These are phyloP conservation scores for Scelioninae gen. 1 DNA, from an alignment of 2,888 invertebrate species.

Conservation along the genomic window DNA sequence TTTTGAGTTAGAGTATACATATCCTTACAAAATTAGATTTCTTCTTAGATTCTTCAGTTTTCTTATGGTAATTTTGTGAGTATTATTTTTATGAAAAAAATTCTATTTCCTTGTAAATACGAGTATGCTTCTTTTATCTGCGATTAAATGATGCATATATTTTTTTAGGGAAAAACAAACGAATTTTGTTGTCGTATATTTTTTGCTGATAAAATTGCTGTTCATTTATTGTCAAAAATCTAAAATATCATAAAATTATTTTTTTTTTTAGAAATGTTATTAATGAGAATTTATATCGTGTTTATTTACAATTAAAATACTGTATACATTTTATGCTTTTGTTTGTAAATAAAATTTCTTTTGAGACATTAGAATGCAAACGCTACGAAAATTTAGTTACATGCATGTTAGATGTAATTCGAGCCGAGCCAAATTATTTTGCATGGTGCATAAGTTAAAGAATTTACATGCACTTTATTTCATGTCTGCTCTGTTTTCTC, in stretches of 20 bases:
- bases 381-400: constrained; percentile 38
- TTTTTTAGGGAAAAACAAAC: too few species aligned
- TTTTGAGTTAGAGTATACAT: constrained; percentile 3
- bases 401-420: constrained; percentile 53
- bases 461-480: constrained; percentile 51
- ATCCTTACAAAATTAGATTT: constrained; percentile 30
- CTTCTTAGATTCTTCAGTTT: constrained; percentile 2
- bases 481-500: background rate
- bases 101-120: too few species aligned
- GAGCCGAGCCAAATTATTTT: constrained; percentile 35
- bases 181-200: too few species aligned
- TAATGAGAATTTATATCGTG: too few species aligned
- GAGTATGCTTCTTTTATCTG: too few species aligned
- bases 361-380: constrained; percentile 34
- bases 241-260: too few species aligned
- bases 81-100: constrained; percentile 3
- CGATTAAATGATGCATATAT: too few species aligned
- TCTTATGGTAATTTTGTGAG: background rate
- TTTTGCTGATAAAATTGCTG: too few species aligned
- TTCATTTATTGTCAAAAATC: too few species aligned
- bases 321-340: too few species aligned
- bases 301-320: too few species aligned
- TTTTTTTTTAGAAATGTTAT: too few species aligned
- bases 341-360: constrained; percentile 30
- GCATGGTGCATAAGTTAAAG: constrained; percentile 32